Evolutionary conservation across 2,888 invertebrate species (phyloP).

Genomic region (Apotomis betuletana): DNA sequence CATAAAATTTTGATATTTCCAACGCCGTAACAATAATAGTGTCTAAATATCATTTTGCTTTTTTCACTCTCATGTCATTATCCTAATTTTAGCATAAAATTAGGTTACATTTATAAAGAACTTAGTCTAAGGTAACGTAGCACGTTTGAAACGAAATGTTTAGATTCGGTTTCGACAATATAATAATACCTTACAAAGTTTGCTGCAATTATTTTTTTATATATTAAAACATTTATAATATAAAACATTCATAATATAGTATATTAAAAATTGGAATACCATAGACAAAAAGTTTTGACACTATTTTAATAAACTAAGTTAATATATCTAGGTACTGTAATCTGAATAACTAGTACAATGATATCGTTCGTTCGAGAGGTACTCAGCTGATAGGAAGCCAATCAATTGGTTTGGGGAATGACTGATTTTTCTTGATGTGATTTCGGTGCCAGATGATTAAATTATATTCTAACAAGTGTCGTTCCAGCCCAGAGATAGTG

Average conservation of each 20-base stretch:
- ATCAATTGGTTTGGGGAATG: background rate
- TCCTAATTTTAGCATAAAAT: slow-evolving; percentile 17
- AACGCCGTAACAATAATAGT: slow-evolving; percentile 7
- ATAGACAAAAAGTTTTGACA: slow-evolving; percentile 30
- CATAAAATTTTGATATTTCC: slow-evolving; percentile 22
- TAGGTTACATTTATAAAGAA: slow-evolving; percentile 7
- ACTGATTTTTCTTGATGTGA: background rate
- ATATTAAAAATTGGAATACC: slow-evolving; percentile 19
- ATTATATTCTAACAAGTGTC: too few species aligned
- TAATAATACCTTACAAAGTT: background rate
- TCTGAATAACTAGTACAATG: slow-evolving; percentile 23
- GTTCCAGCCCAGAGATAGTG: too few species aligned
- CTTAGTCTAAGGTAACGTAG: background rate
- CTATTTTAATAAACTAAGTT: slow-evolving; percentile 6
- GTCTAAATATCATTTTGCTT: slow-evolving; percentile 5
- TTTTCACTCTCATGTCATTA: slow-evolving; percentile 12
- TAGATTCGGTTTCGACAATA: background rate
- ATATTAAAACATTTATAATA: too few species aligned
- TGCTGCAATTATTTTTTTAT: slow-evolving; percentile 1
- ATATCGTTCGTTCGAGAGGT: slow-evolving; percentile 28
- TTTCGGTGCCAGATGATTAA: too few species aligned
- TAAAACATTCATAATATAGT: slow-evolving; percentile 8
- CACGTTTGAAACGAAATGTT: background rate
- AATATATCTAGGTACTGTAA: background rate
- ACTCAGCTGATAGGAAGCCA: slow-evolving; percentile 12